Conservation (phyloP, 2,797 vertebrate genomes). For the Salmo trutta region DNA sequence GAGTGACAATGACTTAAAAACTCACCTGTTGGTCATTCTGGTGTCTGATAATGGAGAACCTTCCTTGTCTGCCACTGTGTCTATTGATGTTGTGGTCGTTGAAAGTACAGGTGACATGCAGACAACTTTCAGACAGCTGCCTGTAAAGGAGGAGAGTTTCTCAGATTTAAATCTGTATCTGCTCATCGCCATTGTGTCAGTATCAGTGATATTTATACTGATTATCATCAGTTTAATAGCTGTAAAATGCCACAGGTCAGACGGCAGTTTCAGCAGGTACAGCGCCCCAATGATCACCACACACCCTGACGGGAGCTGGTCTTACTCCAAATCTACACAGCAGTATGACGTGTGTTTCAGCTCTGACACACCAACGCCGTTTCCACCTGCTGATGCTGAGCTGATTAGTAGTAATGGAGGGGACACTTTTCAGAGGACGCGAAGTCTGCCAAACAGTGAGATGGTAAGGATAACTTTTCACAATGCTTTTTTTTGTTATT, state of each 20-base stretch:
- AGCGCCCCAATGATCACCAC: conserved; percentile 33
- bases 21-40: conserved; percentile 51
- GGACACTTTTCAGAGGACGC: conserved; percentile 28
- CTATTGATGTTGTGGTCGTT: conserved; percentile 45
- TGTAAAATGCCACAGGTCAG: conserved; percentile 31
- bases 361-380: conserved; percentile 36
- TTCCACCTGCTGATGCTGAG: conserved; percentile 27
- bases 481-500: not conserved
- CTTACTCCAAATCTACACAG: conserved; percentile 42
- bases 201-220: conserved; percentile 38
- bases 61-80: conserved; percentile 42
- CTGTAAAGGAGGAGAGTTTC: conserved; percentile 32
- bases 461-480: conserved; percentile 28
- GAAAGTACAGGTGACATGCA: conserved; percentile 19
- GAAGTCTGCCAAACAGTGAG: conserved; percentile 27
- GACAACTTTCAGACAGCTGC: conserved; percentile 16
- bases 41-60: conserved; percentile 63
- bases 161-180: conserved; percentile 40
- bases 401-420: conserved; percentile 37
- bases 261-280: conserved; percentile 21
- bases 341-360: conserved; percentile 41
- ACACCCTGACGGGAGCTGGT: conserved; percentile 43
- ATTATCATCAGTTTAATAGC: conserved; percentile 25
- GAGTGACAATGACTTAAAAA: conserved; percentile 43
- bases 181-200: conserved; percentile 37